Conservation (phyloP, 2,888 invertebrate genomes). For the Cantharis rufa region DNA sequence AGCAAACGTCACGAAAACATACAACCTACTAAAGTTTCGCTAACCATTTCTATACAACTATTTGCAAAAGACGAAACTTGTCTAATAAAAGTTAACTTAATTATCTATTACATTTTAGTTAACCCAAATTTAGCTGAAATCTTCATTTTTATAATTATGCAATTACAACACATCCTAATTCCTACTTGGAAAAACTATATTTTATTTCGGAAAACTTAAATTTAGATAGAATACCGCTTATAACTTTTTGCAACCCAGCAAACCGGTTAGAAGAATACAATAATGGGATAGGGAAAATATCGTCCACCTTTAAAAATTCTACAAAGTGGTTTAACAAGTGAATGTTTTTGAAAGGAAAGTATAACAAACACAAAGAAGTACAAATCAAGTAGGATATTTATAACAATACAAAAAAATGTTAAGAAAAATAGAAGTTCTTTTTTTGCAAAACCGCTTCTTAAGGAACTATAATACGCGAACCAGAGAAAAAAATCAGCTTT, state of each 20-base stretch:
- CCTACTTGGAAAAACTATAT: background rate
- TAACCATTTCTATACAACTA: conserved; percentile 10
- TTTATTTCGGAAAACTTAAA: background rate
- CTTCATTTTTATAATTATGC: background rate
- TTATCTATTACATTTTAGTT: background rate
- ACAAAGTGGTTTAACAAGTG: background rate
- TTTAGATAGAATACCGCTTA: background rate
- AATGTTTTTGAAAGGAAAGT: background rate
- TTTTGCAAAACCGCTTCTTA: background rate
- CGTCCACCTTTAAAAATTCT: background rate
- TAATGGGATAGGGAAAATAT: background rate
- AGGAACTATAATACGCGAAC: background rate
- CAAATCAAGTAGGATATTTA: background rate
- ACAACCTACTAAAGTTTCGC: conserved; percentile 12
- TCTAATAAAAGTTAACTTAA: background rate
- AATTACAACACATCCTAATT: background rate
- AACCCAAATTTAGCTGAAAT: background rate
- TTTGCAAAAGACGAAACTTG: conserved; percentile 6
- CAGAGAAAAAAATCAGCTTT: background rate
- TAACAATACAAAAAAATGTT: background rate
- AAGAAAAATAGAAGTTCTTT: background rate
- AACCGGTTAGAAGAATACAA: background rate
- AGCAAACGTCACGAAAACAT: conserved; percentile 16
- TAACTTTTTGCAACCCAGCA: background rate
- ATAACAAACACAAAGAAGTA: background rate